A percentile compares a stretch with the other conserved stretches of the same genome.
phyloP scores from a whole-genome alignment of 2,888 invertebrate species.

The Cenopis cana region DNA sequence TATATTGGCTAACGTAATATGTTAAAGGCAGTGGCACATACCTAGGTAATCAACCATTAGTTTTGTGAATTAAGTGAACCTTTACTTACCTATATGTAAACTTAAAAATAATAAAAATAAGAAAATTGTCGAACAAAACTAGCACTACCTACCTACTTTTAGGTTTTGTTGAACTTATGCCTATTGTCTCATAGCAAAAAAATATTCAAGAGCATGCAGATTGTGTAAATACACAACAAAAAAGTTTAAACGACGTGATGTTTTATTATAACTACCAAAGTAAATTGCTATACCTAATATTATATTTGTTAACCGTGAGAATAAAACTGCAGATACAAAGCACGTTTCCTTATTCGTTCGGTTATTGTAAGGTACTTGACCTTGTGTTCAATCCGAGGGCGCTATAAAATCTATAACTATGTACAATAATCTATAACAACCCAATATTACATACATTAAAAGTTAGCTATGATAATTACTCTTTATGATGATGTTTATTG shows the following conservation, averaged over 20 bases:
- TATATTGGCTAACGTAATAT: not conserved
- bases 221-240: slow-evolving; percentile 4
- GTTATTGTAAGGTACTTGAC: slow-evolving; percentile 35
- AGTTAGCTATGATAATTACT: too few species aligned
- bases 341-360: slow-evolving; percentile 29
- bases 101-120: not conserved
- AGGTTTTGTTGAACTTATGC: too few species aligned
- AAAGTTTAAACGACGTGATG: slow-evolving; percentile 1
- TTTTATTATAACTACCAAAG: slow-evolving; percentile 28
- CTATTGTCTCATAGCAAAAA: too few species aligned
- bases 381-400: slow-evolving; percentile 24
- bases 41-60: not conserved
- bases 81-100: not conserved
- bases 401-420: not conserved
- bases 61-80: not conserved
- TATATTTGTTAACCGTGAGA: slow-evolving; percentile 36
- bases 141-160: too few species aligned
- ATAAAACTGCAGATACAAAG: slow-evolving; percentile 30
- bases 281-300: slow-evolving; percentile 34
- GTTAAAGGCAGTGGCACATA: not conserved
- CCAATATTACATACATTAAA: not conserved
- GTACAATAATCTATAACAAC: not conserved
- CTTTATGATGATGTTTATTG: not conserved
- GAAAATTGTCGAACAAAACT: too few species aligned
- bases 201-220: too few species aligned